Evolutionary conservation across 2,113 vertebrate genomes (phyloP), one percentile per base, ranked within the genome.

Genomic region (Solea solea): DNA sequence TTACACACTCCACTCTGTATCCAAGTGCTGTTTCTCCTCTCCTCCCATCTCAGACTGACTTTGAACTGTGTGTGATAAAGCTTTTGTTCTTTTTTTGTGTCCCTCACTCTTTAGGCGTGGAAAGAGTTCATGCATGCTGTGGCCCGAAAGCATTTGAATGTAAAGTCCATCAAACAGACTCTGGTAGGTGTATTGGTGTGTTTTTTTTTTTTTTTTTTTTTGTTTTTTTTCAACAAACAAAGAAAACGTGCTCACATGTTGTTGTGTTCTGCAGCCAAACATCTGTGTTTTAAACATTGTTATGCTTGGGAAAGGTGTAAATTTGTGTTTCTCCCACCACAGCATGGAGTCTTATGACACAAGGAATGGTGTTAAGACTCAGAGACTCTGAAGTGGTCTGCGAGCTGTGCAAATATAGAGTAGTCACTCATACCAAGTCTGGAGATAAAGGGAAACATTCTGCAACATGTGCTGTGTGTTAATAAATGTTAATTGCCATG

Each of bases 391-490:
- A 69, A 68, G 69, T 28, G 34, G 25, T 77, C 39, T 40, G 41
- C 46, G 57, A 71, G 49, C 59, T 54, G 72, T 69, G n/a, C 90
- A 84, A 74, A 86, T 82, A 80, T 89, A 87, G 85, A 83, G 74
- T 41, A 63, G 63, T 54, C 25, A 66, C 53, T 64, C 42, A 57
- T 76, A 66, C 62, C 49, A 71, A 28, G 44, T 16, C 60, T 62
- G 64, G 62, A 28, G 53, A 84, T 53, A 27, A 54, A 64, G 53
- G 34, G 21, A 73, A 49, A 65, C 61, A 28, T 49, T 50, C 15
- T 61, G 8, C 45, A 3, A 25, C 45, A 64, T 48, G 25, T 45
- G 8, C 15, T 53, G 28, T 41, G 15, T 72, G 28, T 55, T 67
- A 54, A 16, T 50, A 8, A 48, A 16, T 58, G 39, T 46, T 74